Conservation (phyloP, 2,113 vertebrate genomes). For the Cottus gobio region DNA sequence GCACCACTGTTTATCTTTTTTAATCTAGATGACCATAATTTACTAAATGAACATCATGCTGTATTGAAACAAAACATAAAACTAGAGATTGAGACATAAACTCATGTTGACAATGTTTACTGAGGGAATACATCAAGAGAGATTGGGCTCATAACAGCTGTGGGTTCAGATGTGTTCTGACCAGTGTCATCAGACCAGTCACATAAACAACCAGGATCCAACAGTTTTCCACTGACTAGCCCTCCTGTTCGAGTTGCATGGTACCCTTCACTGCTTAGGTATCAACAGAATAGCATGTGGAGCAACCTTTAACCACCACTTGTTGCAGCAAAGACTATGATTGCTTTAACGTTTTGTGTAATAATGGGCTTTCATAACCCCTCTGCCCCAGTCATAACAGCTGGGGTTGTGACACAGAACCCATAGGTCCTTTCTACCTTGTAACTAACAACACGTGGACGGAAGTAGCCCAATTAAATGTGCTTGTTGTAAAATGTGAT, state of each 20-base stretch:
- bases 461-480: background rate
- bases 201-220: background rate
- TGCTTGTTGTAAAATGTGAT: background rate
- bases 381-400: background rate
- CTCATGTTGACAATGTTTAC: background rate
- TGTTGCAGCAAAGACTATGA: background rate
- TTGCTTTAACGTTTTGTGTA: background rate
- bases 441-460: background rate
- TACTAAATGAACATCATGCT: background rate
- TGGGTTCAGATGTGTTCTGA: background rate
- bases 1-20: background rate
- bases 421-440: background rate
- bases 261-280: background rate
- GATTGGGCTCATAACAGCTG: background rate
- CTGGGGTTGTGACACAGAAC: background rate
- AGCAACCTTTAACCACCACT: background rate
- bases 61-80: background rate
- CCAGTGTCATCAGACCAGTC: background rate
- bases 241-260: background rate
- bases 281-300: background rate
- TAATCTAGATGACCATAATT: background rate
- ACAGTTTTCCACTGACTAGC: background rate
- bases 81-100: background rate
- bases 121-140: background rate
- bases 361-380: background rate